A percentile compares a stretch with the other conserved stretches of the same genome.
phyloP scores from a whole-genome alignment of 2,797 vertebrate genomes.

The Siniperca scherzeri region DNA sequence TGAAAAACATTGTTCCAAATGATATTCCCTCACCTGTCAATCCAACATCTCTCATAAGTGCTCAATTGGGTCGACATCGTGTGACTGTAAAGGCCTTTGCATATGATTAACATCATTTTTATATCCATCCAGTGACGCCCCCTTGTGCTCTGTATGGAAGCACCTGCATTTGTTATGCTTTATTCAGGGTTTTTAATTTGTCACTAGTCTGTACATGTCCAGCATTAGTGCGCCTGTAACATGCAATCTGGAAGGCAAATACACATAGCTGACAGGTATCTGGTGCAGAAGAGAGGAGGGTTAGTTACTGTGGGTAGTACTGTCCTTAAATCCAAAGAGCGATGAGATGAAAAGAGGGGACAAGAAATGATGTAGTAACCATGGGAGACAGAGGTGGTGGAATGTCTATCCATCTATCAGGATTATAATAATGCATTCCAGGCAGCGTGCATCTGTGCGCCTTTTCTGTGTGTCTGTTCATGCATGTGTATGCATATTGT shows the following conservation, averaged over 20 bases:
- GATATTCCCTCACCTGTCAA: background rate
- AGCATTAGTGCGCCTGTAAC: slow-evolving; percentile 1
- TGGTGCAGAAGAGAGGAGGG: slow-evolving; percentile 42
- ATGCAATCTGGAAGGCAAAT: slow-evolving; percentile 9
- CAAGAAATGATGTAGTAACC: slow-evolving; percentile 56
- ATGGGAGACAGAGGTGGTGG: slow-evolving; percentile 48
- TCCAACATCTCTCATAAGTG: background rate
- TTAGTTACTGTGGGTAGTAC: slow-evolving; percentile 18
- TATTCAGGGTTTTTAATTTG: slow-evolving; percentile 1
- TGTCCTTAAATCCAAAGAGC: slow-evolving; percentile 32
- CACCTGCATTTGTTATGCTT: slow-evolving; percentile 14
- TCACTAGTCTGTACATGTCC: background rate
- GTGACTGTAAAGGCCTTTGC: background rate
- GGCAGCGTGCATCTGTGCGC: slow-evolving; percentile 46
- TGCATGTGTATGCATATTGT: slow-evolving; percentile 50
- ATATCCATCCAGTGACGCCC: background rate
- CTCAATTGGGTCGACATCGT: background rate
- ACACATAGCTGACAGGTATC: slow-evolving; percentile 28
- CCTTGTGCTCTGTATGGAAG: background rate
- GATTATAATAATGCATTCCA: slow-evolving; percentile 73
- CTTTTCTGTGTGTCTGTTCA: slow-evolving; percentile 36
- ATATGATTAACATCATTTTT: slow-evolving; percentile 25
- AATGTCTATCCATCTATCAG: slow-evolving; percentile 73
- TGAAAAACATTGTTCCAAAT: background rate
- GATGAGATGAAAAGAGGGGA: slow-evolving; percentile 54